Percentiles rank a stretch among this genome's conserved stretches.
These are phyloP conservation scores for Hydropsyche betteni DNA, from an alignment of 2,888 invertebrate species.

Conservation along the genomic window DNA sequence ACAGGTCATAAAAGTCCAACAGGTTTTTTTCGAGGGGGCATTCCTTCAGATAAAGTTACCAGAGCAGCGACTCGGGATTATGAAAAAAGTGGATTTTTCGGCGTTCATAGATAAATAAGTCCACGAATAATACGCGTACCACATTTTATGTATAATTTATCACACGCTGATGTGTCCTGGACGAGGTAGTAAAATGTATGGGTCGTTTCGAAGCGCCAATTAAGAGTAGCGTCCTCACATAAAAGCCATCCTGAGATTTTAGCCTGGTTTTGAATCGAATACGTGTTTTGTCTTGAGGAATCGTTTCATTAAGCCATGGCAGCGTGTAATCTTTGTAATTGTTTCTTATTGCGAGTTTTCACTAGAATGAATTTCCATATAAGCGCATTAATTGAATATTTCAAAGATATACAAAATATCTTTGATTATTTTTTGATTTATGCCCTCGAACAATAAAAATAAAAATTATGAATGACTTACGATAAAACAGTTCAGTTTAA, in stretches of 20 bases:
- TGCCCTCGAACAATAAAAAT: too few species aligned
- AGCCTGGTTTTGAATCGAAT: constrained; percentile 4
- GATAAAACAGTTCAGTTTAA: too few species aligned
- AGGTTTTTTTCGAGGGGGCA: constrained; percentile 43
- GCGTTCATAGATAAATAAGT: neutral
- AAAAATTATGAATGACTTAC: too few species aligned
- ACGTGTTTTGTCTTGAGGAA: neutral
- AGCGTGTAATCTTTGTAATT: neutral
- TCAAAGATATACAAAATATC: too few species aligned
- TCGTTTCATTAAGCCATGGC: constrained; percentile 5
- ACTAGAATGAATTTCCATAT: too few species aligned
- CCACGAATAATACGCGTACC: neutral
- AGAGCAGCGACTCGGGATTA: constrained; percentile 26
- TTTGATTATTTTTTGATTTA: too few species aligned
- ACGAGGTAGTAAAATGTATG: neutral
- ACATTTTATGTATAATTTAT: neutral
- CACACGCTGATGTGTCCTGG: neutral
- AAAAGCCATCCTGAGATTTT: neutral
- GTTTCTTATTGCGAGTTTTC: neutral
- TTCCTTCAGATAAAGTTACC: constrained; percentile 42
- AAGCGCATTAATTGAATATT: too few species aligned
- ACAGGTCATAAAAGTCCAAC: constrained; percentile 43
- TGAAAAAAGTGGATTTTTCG: constrained; percentile 14
- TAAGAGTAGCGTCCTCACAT: neutral
- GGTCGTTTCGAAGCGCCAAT: constrained; percentile 2